Conservation (phyloP, 2,113 vertebrate species). For the Corydoras maculifer region DNA sequence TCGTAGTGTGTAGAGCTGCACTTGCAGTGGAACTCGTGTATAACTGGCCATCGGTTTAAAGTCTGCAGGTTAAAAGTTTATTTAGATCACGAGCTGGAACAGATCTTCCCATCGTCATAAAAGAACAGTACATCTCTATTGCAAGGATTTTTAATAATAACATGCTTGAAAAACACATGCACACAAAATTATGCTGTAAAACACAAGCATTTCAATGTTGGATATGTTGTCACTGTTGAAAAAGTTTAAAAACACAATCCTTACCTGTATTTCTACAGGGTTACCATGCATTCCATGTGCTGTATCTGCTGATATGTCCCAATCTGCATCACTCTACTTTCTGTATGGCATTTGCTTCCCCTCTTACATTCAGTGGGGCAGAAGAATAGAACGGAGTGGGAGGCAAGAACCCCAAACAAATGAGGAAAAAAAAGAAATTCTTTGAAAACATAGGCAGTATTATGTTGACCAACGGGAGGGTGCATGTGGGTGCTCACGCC, state of each 20-base stretch:
- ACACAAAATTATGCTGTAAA: neutral
- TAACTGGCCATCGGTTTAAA: too few species aligned
- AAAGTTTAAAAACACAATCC: neutral
- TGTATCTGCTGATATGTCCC: slow-evolving; percentile 9
- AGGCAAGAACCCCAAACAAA: slow-evolving; percentile 50
- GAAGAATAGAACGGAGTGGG: slow-evolving; percentile 39
- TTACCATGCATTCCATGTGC: slow-evolving; percentile 9
- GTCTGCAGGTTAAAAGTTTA: too few species aligned
- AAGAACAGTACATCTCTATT: slow-evolving; percentile 4
- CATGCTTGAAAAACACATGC: neutral
- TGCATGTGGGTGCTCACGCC: slow-evolving; percentile 44
- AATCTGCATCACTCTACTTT: slow-evolving; percentile 1
- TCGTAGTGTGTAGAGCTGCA: slow-evolving; percentile 22
- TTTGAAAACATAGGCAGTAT: slow-evolving; percentile 61
- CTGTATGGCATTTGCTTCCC: slow-evolving; percentile 17
- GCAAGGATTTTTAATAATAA: neutral
- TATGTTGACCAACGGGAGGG: slow-evolving; percentile 49
- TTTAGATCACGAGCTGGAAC: slow-evolving; percentile 14
- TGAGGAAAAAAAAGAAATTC: slow-evolving; percentile 40
- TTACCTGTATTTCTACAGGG: slow-evolving; percentile 24
- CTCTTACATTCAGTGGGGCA: slow-evolving; percentile 27
- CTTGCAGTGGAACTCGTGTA: too few species aligned
- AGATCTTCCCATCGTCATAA: slow-evolving; percentile 18
- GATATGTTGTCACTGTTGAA: neutral
- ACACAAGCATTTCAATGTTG: neutral